Percentiles rank a stretch among this genome's conserved stretches.
These are phyloP conservation scores for Chitala chitala DNA, from an alignment of 2,113 vertebrate genomes.

Conservation along the genomic window DNA sequence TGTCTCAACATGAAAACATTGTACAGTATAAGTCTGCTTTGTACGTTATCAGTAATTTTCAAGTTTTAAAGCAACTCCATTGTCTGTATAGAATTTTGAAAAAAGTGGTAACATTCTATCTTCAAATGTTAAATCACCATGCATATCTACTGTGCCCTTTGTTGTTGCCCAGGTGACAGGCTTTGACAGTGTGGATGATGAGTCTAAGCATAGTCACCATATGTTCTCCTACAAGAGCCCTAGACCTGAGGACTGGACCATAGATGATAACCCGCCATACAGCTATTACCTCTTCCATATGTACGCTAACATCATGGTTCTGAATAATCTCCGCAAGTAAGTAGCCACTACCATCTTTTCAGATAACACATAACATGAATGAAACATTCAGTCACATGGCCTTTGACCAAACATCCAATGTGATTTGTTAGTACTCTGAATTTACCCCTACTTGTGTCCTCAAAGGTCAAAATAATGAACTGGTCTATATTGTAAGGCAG, in stretches of 20 bases:
- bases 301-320: conserved; percentile 97
- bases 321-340: conserved; percentile 94
- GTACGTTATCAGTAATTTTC: not conserved
- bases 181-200: conserved; percentile 97
- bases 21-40: not conserved
- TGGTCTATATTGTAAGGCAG: too few species aligned
- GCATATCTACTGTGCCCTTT: too few species aligned
- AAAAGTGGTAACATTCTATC: not conserved
- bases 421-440: too few species aligned
- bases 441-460: too few species aligned
- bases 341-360: conserved; percentile 32
- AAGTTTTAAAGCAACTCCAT: not conserved
- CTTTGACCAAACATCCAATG: not conserved
- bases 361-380: not conserved
- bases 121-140: not conserved
- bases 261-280: conserved; percentile 87
- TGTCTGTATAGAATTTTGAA: not conserved
- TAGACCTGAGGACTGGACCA: conserved; percentile 82
- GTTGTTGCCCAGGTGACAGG: conserved; percentile 78
- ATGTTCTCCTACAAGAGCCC: conserved; percentile 94
- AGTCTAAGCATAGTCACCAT: conserved; percentile 95
- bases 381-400: not conserved
- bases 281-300: conserved; percentile 97
- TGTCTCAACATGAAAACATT: not conserved
- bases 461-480: too few species aligned